phyloP scores from a whole-genome alignment of 2,888 invertebrate species.

The Osmoderma eremita region DNA sequence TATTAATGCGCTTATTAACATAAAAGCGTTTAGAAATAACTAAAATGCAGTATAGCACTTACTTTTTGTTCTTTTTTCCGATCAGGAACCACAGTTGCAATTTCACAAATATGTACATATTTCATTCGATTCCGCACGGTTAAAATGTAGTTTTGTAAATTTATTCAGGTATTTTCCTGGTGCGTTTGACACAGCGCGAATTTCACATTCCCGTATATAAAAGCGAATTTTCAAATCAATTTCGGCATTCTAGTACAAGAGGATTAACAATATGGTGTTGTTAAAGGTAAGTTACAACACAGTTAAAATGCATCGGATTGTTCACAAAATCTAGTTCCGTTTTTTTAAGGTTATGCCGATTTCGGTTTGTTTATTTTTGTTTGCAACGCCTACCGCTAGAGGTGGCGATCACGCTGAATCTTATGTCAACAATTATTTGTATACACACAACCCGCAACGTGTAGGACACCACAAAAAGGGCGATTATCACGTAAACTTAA shows the following conservation, averaged over 20 bases:
- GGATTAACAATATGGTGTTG: background rate
- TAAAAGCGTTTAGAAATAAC: no score
- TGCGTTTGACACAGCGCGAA: no score
- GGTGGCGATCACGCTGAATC: conserved; percentile 24
- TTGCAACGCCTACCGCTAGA: background rate
- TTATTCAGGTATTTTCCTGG: no score
- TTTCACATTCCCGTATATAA: conserved; percentile 23
- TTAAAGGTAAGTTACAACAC: background rate
- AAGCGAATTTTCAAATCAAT: background rate
- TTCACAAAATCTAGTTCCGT: background rate
- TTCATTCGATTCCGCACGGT: no score
- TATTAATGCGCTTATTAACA: no score
- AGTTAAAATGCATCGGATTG: background rate
- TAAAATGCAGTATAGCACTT: no score
- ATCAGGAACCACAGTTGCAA: no score
- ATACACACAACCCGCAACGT: conserved; percentile 14
- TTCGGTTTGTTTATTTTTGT: background rate
- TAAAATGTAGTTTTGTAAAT: no score
- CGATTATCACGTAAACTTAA: conserved; percentile 5
- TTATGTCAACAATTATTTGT: conserved; percentile 24
- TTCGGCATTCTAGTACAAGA: background rate
- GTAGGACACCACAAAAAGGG: background rate
- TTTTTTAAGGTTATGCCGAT: background rate
- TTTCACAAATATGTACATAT: no score
- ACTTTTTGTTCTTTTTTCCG: no score